A percentile compares a stretch with the other conserved stretches of the same genome.
Conservation (phyloP, 2,797 vertebrate species). For the Paramormyrops hopkinsi region DNA sequence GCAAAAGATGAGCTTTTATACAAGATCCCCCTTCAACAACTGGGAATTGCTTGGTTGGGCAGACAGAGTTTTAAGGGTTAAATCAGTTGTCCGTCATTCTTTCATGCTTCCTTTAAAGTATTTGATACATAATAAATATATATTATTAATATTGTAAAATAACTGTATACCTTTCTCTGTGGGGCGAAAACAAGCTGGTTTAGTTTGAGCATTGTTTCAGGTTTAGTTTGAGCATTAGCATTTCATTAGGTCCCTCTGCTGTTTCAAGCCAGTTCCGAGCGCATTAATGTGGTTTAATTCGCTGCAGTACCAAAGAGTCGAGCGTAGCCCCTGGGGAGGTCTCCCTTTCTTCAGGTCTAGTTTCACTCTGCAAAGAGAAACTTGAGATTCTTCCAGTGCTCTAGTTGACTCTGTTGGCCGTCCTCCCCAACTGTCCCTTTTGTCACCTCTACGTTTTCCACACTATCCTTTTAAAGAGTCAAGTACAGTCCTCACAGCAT, state of each 20-base stretch:
- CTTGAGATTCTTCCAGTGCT: neutral
- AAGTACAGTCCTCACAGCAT: neutral
- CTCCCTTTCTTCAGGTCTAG: constrained; percentile 4
- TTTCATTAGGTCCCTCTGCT: neutral
- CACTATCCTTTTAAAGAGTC: neutral
- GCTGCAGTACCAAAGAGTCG: neutral
- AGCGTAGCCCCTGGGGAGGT: constrained; percentile 13
- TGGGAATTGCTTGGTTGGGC: neutral
- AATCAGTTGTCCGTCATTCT: neutral
- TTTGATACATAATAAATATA: neutral
- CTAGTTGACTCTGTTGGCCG: neutral
- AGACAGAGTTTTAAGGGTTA: neutral
- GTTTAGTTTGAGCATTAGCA: neutral
- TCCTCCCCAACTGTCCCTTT: constrained; percentile 11
- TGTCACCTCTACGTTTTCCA: neutral
- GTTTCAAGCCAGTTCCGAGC: neutral
- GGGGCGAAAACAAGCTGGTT: neutral
- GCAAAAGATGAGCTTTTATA: neutral
- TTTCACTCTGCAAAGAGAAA: constrained; percentile 23
- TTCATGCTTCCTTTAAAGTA: neutral
- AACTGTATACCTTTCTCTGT: neutral
- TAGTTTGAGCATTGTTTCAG: neutral
- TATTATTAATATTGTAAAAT: neutral
- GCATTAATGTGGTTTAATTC: neutral
- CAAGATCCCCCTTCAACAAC: neutral